phyloP scores from a whole-genome alignment of 2,797 vertebrate species.

The Limosa lapponica region DNA sequence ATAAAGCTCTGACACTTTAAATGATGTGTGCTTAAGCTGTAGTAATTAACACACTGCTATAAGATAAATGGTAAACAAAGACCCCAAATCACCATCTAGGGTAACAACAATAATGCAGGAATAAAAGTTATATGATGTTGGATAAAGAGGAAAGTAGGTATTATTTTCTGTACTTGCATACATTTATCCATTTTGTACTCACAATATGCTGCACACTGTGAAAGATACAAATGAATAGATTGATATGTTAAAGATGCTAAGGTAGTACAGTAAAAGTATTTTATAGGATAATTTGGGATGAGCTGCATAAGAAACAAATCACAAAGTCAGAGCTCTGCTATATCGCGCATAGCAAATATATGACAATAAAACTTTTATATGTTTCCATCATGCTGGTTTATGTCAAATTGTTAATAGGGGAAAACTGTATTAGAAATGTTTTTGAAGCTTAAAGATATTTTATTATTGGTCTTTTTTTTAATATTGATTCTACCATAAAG shows the following conservation, averaged over 20 bases:
- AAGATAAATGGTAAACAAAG: neutral
- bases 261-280: conserved; percentile 39
- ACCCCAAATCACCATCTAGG: neutral
- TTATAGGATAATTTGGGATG: conserved; percentile 40
- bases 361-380: conserved; percentile 41
- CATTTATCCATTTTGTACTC: neutral
- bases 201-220: neutral
- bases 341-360: neutral
- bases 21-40: neutral
- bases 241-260: neutral
- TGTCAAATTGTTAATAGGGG: conserved; percentile 16
- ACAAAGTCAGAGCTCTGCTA: neutral
- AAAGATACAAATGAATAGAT: neutral
- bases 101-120: neutral
- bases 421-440: conserved; percentile 4
- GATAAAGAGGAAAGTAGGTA: neutral
- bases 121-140: neutral
- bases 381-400: conserved; percentile 22
- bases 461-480: neutral
- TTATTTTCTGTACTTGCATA: neutral
- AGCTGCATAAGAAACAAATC: conserved; percentile 31
- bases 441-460: conserved; percentile 26
- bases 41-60: neutral
- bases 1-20: neutral
- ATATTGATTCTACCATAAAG: neutral